Evolutionary conservation across 2,888 invertebrate genomes (phyloP), one percentile per base, ranked within the genome.

Genomic region (Agrochola macilenta): DNA sequence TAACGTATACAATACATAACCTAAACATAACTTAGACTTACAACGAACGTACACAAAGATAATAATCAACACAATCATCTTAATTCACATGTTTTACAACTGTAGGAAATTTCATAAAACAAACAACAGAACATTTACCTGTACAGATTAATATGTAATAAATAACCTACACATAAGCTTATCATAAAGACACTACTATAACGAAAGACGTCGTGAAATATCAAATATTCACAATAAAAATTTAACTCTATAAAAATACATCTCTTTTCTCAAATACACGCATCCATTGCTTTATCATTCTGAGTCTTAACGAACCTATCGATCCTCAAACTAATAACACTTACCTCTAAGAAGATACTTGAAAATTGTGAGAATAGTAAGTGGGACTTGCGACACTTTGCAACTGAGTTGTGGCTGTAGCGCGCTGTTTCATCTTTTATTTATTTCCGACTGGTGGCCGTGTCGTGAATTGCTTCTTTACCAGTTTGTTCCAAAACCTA

Each of bases 221-320:
- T 90, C 79, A 85, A 83, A 88, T 88, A 87, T 88, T 85, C 89
- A 88, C 88, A 82, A 87, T 87, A 88, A 90, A 83, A 84, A 85
- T 83, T 81, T 87, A 88, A 89, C 85, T 90, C 86, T 93, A 93
- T 92, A 92, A 92, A 93, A 93, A 93, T 93, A 93, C 91, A 81
- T 89, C 76, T 91, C 82, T 92, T 87, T 87, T 88, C 87, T 87
- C 87, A 85, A 78, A 84, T 79, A 85, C 83, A 78, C 76, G 68
- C 82, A 74, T 78, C 54, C 82, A 80, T 86, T 87, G 74, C 79
- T 84, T 82, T 69, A 58, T 74, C 86, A 84, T 87, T 86, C 87
- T 83, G 86, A 63, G 52, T 81, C 69, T 81, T 84, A 77, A 61
- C 79, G 81, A 79, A 81, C 78, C 76, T 87, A 73, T 64, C 83